Base-by-base conservation (phyloP, 2,888 invertebrate genomes). In the Machimus rusticus region DNA sequence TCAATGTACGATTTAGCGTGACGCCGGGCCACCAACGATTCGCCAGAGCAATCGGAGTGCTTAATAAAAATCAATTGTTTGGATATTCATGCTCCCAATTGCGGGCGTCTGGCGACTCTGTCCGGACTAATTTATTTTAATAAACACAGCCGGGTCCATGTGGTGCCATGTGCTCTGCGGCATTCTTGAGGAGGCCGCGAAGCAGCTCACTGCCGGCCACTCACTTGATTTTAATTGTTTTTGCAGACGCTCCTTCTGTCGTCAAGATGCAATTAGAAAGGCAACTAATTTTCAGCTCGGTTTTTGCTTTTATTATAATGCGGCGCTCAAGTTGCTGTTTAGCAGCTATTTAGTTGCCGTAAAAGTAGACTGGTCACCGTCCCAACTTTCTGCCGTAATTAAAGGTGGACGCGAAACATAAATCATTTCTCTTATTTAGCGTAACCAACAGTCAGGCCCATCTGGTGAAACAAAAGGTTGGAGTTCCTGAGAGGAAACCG, bases 1-100 rank as follows among this genome's bases (percentile, higher is more conserved):
- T 79, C 51, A 79, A 28, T 79, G 79, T 28, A 51, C 28, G 28
- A 34, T 51, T 16, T 79, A 79, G 79, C 51, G 31, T 79, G 79
- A 79, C 51, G 51, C 79, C 51, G 23, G 79, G 51, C 79, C 46
- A 79, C 51, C 78, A 78, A 23, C 51, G 79, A 28, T 51, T 79
- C 51, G 23, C 23, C 16, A n/a, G 51, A 28, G 28, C 51, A 79
- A 79, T 79, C 31, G n/a, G 46, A 78, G 23, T 76, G 79, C n/a
- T 79, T 55, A 51, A 79, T 79, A 51, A 51, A 79, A 79, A 79
- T 79, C 51, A 79, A 79, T 79, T 79, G 79, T 79, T 79, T 51
- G 8, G 79, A 79, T 79, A 79, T 46, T 34, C 79, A 79, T 51
- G 76, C 34, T n/a, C 37, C 55, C 34, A 76, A 76, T 76, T 34